Evolutionary conservation across 2,113 vertebrate species (phyloP).

Genomic region (Smithornis capensis): DNA sequence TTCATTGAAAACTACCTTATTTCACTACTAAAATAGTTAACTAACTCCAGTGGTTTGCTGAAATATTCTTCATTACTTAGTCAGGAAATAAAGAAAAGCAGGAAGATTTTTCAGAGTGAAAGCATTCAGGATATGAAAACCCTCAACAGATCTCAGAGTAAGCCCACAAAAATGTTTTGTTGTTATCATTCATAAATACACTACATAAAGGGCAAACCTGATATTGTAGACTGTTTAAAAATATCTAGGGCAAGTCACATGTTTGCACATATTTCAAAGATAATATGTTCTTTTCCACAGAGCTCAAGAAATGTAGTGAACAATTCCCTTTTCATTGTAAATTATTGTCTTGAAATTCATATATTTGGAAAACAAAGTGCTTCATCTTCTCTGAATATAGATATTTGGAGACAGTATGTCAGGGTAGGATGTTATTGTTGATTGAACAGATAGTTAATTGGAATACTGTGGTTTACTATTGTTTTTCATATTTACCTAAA

Average conservation of each 20-base stretch:
- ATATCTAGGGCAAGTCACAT: not conserved
- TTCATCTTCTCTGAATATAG: not conserved
- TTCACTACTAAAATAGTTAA: not conserved
- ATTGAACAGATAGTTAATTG: not conserved
- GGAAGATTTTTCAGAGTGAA: not conserved
- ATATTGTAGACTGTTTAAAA: not conserved
- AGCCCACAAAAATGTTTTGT: not conserved
- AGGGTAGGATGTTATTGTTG: not conserved
- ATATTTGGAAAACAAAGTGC: not conserved
- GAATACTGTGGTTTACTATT: not conserved
- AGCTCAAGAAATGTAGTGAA: not conserved
- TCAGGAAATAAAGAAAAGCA: not conserved
- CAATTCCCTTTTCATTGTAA: not conserved
- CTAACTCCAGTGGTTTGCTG: not conserved
- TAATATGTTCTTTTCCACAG: not conserved
- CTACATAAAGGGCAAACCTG: not conserved
- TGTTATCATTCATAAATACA: not conserved
- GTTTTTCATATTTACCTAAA: conserved; percentile 15
- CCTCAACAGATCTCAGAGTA: not conserved
- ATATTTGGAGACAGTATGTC: not conserved
- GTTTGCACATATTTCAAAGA: not conserved
- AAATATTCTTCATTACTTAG: not conserved
- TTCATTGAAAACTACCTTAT: not conserved
- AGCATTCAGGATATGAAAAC: not conserved
- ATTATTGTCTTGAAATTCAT: not conserved